Conservation (phyloP, 2,113 vertebrate genomes). For the Micronycteris hirsuta region DNA sequence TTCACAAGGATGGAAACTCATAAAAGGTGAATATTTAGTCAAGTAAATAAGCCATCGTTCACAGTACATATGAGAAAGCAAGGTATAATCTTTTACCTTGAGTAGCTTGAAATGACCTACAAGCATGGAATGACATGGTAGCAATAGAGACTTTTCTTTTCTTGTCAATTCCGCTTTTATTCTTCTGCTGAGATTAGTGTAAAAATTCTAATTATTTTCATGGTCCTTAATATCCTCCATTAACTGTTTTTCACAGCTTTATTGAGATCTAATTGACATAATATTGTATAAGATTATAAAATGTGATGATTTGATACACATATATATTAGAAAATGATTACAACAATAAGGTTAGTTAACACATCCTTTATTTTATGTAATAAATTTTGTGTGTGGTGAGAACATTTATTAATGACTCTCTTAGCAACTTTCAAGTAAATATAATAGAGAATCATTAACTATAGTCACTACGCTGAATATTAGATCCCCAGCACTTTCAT, state of each 20-base stretch:
- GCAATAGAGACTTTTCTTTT: not conserved
- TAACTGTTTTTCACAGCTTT: not conserved
- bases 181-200: not conserved
- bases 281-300: not conserved
- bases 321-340: not conserved
- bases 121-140: not conserved
- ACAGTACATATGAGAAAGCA: not conserved
- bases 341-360: not conserved
- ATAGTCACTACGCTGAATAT: not conserved
- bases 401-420: not conserved
- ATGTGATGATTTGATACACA: not conserved
- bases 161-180: not conserved
- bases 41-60: not conserved
- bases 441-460: not conserved
- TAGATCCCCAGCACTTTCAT: not conserved
- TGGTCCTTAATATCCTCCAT: not conserved
- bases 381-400: not conserved
- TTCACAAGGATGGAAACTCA: slow-evolving; percentile 19
- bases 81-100: not conserved
- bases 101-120: not conserved
- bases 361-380: not conserved
- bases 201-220: not conserved
- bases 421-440: not conserved
- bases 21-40: not conserved
- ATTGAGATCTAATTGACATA: not conserved